These are phyloP conservation scores for Saccopteryx leptura DNA, from an alignment of 2,113 vertebrate species.

Conservation along the genomic window DNA sequence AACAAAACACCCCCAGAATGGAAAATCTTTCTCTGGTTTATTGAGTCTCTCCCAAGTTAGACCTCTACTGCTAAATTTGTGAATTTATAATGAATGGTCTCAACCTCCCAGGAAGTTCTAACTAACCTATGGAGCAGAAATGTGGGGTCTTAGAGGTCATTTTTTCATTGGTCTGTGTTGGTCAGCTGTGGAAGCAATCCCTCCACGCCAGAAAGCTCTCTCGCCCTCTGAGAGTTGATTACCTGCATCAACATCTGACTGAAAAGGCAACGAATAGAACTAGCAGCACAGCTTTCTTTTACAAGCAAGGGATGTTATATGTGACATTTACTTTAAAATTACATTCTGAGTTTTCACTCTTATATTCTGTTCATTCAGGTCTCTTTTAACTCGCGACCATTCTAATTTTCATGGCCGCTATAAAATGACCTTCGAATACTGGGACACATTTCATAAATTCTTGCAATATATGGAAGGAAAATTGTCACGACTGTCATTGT, in stretches of 20 bases:
- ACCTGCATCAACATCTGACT: background rate
- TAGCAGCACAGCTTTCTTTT: background rate
- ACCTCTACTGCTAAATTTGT: background rate
- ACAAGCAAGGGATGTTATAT: background rate
- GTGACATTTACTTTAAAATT: constrained; percentile 18
- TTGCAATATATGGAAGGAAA: background rate
- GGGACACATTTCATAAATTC: constrained; percentile 26
- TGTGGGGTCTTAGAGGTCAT: background rate
- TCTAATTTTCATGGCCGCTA: constrained; percentile 47
- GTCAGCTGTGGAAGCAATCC: background rate
- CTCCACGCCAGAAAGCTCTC: background rate
- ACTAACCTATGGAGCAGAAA: background rate
- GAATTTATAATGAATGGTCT: background rate
- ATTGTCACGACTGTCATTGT: background rate
- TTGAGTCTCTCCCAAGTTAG: background rate
- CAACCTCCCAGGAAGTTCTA: background rate
- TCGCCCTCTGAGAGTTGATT: background rate
- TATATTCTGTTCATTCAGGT: background rate
- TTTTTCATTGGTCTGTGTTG: background rate
- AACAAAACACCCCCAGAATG: background rate
- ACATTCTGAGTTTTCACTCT: constrained; percentile 19
- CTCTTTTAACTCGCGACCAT: constrained; percentile 53
- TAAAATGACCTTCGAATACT: constrained; percentile 61
- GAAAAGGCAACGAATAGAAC: background rate
- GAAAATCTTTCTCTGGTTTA: background rate